A percentile compares a stretch with the other conserved stretches of the same genome.
phyloP scores from a whole-genome alignment of 2,888 invertebrate species.

The Nesidiocoris tenuis region DNA sequence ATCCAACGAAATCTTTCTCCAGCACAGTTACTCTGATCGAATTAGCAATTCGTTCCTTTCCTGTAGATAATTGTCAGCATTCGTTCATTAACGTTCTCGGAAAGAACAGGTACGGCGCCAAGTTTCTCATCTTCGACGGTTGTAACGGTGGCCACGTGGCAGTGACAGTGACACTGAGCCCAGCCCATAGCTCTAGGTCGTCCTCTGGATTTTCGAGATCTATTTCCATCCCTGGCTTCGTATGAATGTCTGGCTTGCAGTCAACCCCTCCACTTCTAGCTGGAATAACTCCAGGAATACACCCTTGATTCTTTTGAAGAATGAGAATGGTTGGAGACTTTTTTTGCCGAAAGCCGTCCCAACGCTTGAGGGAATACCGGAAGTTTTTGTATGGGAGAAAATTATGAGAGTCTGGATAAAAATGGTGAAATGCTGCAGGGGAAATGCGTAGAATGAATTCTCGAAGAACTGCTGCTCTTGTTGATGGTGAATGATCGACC shows the following conservation, averaged over 20 bases:
- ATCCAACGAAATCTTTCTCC: not conserved
- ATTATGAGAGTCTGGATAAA: no score
- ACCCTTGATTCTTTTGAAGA: not conserved
- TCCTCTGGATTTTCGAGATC: not conserved
- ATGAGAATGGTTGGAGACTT: not conserved
- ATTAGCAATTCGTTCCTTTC: not conserved
- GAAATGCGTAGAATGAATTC: no score
- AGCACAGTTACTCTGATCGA: not conserved
- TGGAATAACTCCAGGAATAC: not conserved
- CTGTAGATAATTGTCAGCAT: not conserved
- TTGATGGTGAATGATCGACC: no score
- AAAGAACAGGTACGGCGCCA: not conserved
- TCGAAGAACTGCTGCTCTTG: no score
- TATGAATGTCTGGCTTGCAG: not conserved
- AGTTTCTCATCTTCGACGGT: not conserved
- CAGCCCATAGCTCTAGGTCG: not conserved
- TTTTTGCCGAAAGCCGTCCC: no score
- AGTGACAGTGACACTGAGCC: conserved; percentile 21
- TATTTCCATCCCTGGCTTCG: not conserved
- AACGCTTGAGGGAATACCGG: no score
- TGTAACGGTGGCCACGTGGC: conserved; percentile 18
- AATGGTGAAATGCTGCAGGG: no score
- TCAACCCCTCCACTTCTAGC: not conserved
- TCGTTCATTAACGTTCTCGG: not conserved
- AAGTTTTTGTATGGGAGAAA: no score